Base-by-base conservation (phyloP, 2,113 vertebrate species). In the Scartelaos histophorus region DNA sequence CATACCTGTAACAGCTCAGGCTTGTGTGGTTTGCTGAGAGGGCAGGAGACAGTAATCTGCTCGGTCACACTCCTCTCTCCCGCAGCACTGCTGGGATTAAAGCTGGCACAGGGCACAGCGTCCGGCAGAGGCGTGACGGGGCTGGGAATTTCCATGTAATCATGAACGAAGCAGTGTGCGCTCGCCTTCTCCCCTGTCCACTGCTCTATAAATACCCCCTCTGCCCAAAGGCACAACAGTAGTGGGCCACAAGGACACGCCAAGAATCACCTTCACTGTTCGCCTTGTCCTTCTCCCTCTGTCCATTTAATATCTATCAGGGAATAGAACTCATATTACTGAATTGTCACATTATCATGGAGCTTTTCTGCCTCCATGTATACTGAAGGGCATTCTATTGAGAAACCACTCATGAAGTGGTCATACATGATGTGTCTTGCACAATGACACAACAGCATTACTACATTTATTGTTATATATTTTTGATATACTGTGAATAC, bases 71-170 rank as follows among this genome's bases (percentile, higher is more conserved):
- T 87, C 76, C 46, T 83, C 85, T 87, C 80, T 90, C 90, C 86
- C 71, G 69, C 34, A 19, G 88, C 88, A 89, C 83, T 68, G 79
- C 56, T 47, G 81, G 90, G 91, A 93, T 92, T 92, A 92, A 89
- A 86, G 76, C 83, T 74, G n/a, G 84, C 75, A 66, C 78, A 78
- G 88, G 87, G 90, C 85, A 82, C 74, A 81, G 84, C 82, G 76
- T 90, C 81, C 82, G 49, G 75, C 64, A 74, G 88, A 89, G 80
- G 91, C 87, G 84, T 92, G 90, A 91, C 92, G 78, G 66, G 83
- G 85, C 86, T 25, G 74, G 82, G 83, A 92, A 93, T 93, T 91
- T 94, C 91, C 89, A 85, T 93, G 89, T 90, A 93, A 94, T 93
- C 92, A 90, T 87, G 78, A 88, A 81, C 77, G 83, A 85, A 83